Conservation (phyloP, 2,888 invertebrate species). For the Melangyna quadrimaculata region DNA sequence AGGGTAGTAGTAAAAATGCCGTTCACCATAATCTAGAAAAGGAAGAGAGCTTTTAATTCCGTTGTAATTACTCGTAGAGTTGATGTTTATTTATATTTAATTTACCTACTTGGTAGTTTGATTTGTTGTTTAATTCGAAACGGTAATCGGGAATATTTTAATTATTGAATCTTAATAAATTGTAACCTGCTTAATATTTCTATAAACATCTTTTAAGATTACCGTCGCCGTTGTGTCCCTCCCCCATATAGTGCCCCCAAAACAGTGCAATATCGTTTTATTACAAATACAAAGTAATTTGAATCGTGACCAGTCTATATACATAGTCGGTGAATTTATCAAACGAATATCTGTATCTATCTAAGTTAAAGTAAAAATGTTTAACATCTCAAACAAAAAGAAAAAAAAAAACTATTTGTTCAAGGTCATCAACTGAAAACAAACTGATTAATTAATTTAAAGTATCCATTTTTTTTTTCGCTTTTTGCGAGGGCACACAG, state of each 20-base stretch:
- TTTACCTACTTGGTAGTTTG: not conserved
- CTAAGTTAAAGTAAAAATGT: not conserved
- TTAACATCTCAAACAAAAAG: not conserved
- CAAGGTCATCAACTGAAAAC: constrained; percentile 40
- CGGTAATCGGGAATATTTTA: constrained; percentile 3
- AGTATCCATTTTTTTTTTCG: not conserved
- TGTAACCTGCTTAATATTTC: not conserved
- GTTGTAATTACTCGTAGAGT: not conserved
- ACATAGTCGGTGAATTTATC: not conserved
- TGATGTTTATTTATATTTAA: not conserved
- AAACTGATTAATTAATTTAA: constrained; percentile 36
- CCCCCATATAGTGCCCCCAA: not conserved
- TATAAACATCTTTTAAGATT: no score
- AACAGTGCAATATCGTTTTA: not conserved
- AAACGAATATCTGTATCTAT: not conserved
- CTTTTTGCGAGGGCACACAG: constrained; percentile 23
- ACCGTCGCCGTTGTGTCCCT: no score
- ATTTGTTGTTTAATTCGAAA: constrained; percentile 13
- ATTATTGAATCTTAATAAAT: not conserved
- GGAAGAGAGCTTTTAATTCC: constrained; percentile 3
- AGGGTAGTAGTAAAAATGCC: not conserved
- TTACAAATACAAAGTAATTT: not conserved
- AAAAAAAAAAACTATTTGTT: constrained; percentile 3
- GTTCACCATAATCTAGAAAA: not conserved
- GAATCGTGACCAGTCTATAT: constrained; percentile 2